Conservation (phyloP, 2,797 vertebrate genomes). For the Sebastes ruberrimus region DNA sequence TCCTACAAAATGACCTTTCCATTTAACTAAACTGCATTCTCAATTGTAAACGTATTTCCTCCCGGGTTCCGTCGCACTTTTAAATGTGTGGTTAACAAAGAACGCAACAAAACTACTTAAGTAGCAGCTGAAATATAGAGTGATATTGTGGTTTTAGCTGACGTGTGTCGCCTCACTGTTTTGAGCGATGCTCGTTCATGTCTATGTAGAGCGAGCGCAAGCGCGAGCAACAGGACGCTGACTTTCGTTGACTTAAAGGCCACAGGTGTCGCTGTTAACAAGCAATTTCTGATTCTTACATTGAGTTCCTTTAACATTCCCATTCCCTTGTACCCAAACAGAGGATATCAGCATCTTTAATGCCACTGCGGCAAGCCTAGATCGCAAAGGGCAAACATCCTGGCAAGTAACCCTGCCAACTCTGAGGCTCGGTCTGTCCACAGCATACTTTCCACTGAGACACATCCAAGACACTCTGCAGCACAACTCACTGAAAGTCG, state of each 20-base stretch:
- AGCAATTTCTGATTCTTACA: too few species aligned
- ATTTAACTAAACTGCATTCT: too few species aligned
- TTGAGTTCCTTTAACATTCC: neutral
- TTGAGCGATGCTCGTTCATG: too few species aligned
- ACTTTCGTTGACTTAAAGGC: too few species aligned
- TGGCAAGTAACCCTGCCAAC: slow-evolving; percentile 6
- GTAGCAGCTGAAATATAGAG: too few species aligned
- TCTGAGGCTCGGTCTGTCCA: slow-evolving; percentile 4
- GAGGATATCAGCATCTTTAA: slow-evolving; percentile 39
- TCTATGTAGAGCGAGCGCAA: too few species aligned
- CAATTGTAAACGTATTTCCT: too few species aligned
- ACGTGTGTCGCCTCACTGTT: too few species aligned
- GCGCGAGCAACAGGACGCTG: too few species aligned
- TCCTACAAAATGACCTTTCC: too few species aligned
- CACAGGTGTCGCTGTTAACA: too few species aligned
- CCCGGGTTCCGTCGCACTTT: neutral
- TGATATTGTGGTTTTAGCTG: too few species aligned
- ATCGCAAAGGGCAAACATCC: slow-evolving; percentile 35
- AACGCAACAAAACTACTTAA: neutral
- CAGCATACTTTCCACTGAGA: slow-evolving; percentile 50
- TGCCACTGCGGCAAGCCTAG: slow-evolving; percentile 10
- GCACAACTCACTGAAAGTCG: neutral
- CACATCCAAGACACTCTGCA: slow-evolving; percentile 16
- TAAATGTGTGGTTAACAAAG: neutral
- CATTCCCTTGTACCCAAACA: neutral